phyloP scores from a whole-genome alignment of 2,113 vertebrate species.

The Scolopax mira region DNA sequence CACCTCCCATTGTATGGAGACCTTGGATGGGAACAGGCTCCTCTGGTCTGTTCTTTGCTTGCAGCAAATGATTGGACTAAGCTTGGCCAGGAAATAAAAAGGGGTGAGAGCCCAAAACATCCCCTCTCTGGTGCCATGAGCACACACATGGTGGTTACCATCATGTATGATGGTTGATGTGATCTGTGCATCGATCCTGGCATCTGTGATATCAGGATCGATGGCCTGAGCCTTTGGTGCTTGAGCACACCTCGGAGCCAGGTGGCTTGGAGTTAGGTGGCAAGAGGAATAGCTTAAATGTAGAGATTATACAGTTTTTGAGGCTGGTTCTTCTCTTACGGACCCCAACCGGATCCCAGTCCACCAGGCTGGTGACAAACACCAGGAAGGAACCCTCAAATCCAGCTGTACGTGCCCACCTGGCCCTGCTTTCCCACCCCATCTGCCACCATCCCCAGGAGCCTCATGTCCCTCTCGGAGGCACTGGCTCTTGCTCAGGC shows the following conservation, averaged over 20 bases:
- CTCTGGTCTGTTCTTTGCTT: neutral
- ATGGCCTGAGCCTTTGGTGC: neutral
- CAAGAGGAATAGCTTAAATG: accelerated
- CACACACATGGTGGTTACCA: accelerated
- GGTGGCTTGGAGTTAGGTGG: neutral
- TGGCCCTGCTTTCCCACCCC: neutral
- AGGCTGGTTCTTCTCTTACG: neutral
- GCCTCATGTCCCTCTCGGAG: accelerated
- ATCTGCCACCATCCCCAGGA: neutral
- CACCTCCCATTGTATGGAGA: neutral
- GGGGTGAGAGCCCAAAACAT: neutral
- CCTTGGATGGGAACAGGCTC: neutral
- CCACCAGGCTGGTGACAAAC: neutral
- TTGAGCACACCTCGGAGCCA: accelerated
- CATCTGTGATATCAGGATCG: accelerated
- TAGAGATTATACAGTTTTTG: neutral
- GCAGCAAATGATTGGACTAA: neutral
- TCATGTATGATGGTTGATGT: neutral
- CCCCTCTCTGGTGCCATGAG: neutral
- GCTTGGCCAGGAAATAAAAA: neutral
- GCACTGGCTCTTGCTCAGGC: neutral
- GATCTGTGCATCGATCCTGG: neutral
- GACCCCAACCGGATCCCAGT: neutral
- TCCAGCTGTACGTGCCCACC: accelerated
- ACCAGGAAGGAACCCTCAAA: accelerated